Evolutionary conservation across 2,113 vertebrate species (phyloP).

Genomic region (Coracopsis vasa): DNA sequence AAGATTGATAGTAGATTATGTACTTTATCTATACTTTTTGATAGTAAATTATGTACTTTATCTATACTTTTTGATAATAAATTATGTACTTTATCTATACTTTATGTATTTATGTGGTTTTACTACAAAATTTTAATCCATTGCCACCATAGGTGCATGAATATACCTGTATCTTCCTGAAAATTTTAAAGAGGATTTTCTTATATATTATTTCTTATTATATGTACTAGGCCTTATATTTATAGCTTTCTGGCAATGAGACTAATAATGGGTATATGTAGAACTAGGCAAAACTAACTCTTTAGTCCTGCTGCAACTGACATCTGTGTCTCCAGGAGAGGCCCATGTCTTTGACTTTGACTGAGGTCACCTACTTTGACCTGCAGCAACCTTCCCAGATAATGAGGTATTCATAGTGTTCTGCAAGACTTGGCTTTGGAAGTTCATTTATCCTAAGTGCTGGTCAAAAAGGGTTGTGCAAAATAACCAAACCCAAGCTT

Average conservation of each 20-base stretch:
- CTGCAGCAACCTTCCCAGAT: not conserved
- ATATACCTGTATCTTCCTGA: rapidly evolving
- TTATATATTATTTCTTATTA: not conserved
- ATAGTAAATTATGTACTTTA: not conserved
- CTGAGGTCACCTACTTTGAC: not conserved
- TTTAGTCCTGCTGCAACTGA: not conserved
- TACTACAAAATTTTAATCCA: not conserved
- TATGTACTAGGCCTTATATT: not conserved
- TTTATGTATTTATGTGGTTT: too few relatives aligned
- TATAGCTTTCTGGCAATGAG: not conserved
- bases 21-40: not conserved
- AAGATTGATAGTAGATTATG: not conserved
- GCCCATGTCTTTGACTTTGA: rapidly evolving
- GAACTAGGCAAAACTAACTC: not conserved
- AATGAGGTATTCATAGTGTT: not conserved
- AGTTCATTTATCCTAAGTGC: not conserved
- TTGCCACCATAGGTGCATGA: rapidly evolving
- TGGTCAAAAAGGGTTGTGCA: not conserved
- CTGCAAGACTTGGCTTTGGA: not conserved
- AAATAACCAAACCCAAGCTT: not conserved
- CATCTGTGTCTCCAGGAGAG: not conserved
- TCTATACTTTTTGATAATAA: not conserved
- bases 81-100: not conserved
- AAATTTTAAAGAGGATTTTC: not conserved
- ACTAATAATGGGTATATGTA: not conserved